Evolutionary conservation across 2,113 vertebrate genomes (phyloP).

Genomic region (Nothobranchius kuhntae): DNA sequence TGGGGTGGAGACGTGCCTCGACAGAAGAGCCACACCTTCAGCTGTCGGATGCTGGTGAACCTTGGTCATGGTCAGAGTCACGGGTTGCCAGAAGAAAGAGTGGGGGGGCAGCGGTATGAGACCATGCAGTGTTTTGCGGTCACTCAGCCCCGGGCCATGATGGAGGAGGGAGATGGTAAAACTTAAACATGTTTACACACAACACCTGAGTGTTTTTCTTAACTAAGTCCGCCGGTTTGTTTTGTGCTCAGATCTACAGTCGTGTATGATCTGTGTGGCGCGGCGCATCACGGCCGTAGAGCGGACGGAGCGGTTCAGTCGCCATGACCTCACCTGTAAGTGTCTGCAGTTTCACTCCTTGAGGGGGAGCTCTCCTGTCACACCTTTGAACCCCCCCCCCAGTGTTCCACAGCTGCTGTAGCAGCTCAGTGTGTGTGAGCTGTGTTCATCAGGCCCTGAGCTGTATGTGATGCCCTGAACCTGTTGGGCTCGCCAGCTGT

Average conservation of each 20-base stretch:
- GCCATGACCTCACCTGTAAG: constrained; percentile 95
- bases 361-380: too few relatives aligned
- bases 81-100: constrained; percentile 81
- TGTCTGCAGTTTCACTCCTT: not conserved
- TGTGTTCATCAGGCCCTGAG: too few relatives aligned
- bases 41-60: constrained; percentile 95
- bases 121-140: constrained; percentile 99
- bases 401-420: too few relatives aligned
- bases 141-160: constrained; percentile 95
- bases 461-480: too few relatives aligned
- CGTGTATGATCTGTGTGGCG: constrained; percentile 98
- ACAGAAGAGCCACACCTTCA: constrained; percentile 97
- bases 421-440: too few relatives aligned
- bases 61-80: constrained; percentile 74
- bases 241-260: constrained; percentile 88
- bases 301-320: constrained; percentile 92
- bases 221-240: not conserved
- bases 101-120: constrained; percentile 87
- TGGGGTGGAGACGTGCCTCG: constrained; percentile 90
- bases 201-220: not conserved
- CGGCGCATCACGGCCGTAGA: constrained; percentile 89
- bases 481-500: too few relatives aligned
- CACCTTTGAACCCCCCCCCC: too few relatives aligned
- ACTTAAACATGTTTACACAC: not conserved
- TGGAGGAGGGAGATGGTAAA: constrained; percentile 97